Conservation (phyloP, 2,797 vertebrate species). For the Neopelma chrysocephalum region DNA sequence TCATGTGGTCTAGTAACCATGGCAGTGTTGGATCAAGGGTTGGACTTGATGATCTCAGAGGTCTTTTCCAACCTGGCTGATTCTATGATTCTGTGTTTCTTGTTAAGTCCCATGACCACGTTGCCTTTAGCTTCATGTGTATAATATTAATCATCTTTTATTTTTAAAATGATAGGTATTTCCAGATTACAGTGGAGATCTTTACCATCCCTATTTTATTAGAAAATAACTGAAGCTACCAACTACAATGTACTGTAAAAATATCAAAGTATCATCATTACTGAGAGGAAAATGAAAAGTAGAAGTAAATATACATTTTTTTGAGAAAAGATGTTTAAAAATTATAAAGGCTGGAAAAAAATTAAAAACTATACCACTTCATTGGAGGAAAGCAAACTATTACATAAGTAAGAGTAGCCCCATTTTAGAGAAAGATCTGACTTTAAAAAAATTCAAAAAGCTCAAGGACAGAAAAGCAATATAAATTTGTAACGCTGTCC, state of each 20-base stretch:
- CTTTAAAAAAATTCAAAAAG: too few species aligned
- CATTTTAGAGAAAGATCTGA: not conserved
- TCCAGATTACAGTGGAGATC: not conserved
- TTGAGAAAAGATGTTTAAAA: not conserved
- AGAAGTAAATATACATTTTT: not conserved
- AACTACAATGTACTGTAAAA: not conserved
- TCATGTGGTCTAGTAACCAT: not conserved
- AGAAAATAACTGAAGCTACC: not conserved
- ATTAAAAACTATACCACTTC: not conserved
- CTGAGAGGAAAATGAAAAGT: not conserved
- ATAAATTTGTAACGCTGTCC: too few species aligned
- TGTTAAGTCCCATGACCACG: not conserved
- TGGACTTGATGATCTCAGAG: too few species aligned
- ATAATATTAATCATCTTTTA: not conserved
- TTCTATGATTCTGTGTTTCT: not conserved
- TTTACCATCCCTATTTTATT: not conserved
- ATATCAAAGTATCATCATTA: not conserved
- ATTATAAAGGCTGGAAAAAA: not conserved
- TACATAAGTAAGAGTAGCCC: not conserved
- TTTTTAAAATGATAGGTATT: not conserved
- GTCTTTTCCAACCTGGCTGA: too few species aligned
- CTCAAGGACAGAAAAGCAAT: too few species aligned
- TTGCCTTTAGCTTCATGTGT: not conserved
- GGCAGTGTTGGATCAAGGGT: too few species aligned
- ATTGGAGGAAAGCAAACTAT: not conserved